Base-by-base conservation (phyloP, 2,888 invertebrate species). In the Drosophila macrospina region DNA sequence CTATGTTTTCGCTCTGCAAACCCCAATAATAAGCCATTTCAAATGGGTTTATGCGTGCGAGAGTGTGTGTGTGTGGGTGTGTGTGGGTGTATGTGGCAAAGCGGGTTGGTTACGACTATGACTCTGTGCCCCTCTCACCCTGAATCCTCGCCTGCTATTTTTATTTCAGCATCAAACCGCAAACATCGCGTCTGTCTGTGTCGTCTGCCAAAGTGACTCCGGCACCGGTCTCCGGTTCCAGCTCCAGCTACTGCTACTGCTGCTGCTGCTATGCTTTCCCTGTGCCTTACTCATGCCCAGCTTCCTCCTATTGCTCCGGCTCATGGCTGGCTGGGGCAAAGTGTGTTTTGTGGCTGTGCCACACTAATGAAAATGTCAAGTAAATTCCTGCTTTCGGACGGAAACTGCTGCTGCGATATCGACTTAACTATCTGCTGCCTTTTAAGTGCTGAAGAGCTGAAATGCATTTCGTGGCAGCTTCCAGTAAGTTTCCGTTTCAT, bases 281-380 rank as follows among this genome's bases (percentile, higher is more conserved):
- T 44, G 5, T 26, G 20, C 26, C 7, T 32, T 37, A 20, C 55
- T 41, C 39, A 37, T 34, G 52, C 44, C 28, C 52, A 30, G 4
- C 44, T 60, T 42, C 52, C 3, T 28, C 52, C 26, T n/a, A 16
- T 42, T 64, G 56, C 59, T 55, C 36, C 16, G 15, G 47, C 37
- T 56, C 20, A 3, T 42, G 51, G 54, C 41, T 61, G 28, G 60
- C 57, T 69, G 79, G 82, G 79, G 82, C 82, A 83, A 85, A 87
- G 87, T 87, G 80, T 87, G 78, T 86, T 86, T 86, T 86, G 80
- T 80, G 86, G 80, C 86, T 82, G 85, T 77, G 79, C 73, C 68
- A 75, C 84, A 80, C 86, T 90, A 89, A 90, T 91, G 91, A 90
- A 90, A 90, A 90, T 90, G 90, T 91, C 90, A 90, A 90, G 90